Percentiles rank a stretch among this genome's conserved stretches.
These are phyloP conservation scores for Cerceris rybyensis DNA, from an alignment of 2,888 invertebrate species.

Conservation along the genomic window DNA sequence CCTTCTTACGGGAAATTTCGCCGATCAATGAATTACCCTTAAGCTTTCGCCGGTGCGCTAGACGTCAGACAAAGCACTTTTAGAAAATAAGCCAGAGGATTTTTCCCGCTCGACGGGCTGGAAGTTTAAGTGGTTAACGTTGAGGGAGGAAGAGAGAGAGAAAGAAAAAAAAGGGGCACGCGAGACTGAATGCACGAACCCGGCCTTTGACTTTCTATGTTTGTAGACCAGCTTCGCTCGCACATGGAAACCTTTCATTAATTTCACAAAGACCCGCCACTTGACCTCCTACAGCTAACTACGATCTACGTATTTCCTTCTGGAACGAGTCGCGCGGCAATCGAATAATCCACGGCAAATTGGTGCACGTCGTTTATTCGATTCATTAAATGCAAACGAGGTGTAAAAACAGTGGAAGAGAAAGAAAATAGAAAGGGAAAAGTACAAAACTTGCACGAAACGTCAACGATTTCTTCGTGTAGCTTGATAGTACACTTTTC, in stretches of 20 bases:
- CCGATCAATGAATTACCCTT: conserved; percentile 31
- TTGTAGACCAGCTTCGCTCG: conserved; percentile 47
- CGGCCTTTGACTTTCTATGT: conserved; percentile 50
- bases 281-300: conserved; percentile 59
- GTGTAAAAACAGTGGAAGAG: conserved; percentile 31
- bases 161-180: conserved; percentile 27
- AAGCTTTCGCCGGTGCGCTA: conserved; percentile 16
- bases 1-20: conserved; percentile 32
- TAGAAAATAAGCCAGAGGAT: conserved; percentile 45
- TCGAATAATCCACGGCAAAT: conserved; percentile 39
- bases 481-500: no score
- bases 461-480: no score
- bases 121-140: conserved; percentile 46
- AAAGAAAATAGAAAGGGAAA: background rate
- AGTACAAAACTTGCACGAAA: background rate
- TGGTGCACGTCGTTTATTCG: conserved; percentile 37
- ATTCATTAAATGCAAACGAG: conserved; percentile 44
- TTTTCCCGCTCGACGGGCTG: conserved; percentile 39
- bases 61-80: conserved; percentile 43
- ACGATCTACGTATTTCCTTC: conserved; percentile 31
- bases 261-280: conserved; percentile 62
- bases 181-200: conserved; percentile 48
- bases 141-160: conserved; percentile 18
- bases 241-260: conserved; percentile 65
- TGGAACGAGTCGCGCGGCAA: conserved; percentile 1